Evolutionary conservation across 2,888 invertebrate genomes (phyloP), one percentile per base, ranked within the genome.

Genomic region (Perizoma flavofasciatum): DNA sequence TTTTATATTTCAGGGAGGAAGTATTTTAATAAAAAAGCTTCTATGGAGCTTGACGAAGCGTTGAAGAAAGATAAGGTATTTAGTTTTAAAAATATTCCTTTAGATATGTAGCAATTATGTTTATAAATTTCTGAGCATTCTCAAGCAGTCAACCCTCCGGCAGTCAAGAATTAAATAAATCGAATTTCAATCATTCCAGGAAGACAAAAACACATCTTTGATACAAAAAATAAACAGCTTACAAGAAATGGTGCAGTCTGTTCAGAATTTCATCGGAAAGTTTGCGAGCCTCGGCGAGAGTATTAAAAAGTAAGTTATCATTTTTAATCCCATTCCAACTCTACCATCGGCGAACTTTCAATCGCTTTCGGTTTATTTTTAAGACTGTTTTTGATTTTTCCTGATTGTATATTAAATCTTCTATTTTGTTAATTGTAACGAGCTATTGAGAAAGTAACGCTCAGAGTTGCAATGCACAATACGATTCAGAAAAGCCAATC

Each of bases 191-290:
- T 9, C 11, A 46, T 59, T 67, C 47, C 53, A 68, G 68, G 68
- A 68, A 81, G 98, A 97, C 85, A 97, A 97, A 83, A 53, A 57
- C 11, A 96, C 96, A 80, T 96, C 97, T 65, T 92, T 99, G 61
- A 96, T 97, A 79, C 98, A 98, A 83, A 95, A 97, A 70, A 86
- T 99, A 51, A 96, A 97, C 81, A 96, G 97, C 22, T 96, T 98
- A 61, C 98, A 98, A 82, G 99, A 99, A 84, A 98, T 98, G 55
- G 96, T 98, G 32, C 96, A 97, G 74, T 95, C 96, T 55, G 98
- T 99, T 7, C 99, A 99, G 89, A 98, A 98, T 80, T 95, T 96
- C 5, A 96, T 99, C 61, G 98, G 98, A 52, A 95, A 95, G 80
- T 93, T 98, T 66, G 98, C 98, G 2, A 97, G 96, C 52, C 92